Evolutionary conservation across 1,140 invertebrate genomes (phyloP), one percentile per base, ranked within the genome.

Genomic region (Heterodera schachtii): DNA sequence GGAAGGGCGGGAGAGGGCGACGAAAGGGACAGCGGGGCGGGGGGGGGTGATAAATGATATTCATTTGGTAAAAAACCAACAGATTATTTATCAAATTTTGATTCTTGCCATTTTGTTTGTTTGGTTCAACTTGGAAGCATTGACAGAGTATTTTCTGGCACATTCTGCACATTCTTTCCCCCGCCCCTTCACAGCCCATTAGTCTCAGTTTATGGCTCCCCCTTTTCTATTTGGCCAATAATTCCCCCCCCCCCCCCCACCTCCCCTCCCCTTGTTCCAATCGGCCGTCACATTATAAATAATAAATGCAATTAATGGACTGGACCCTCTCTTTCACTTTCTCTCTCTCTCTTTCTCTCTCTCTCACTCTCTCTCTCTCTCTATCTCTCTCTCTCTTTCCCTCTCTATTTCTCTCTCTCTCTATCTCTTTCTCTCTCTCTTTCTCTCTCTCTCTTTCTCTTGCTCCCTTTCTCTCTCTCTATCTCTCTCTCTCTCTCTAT

Each of bases 231-330:
- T 11, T 16, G 69, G 21, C 21, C 44, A 11, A n/a, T 5, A 7
- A 41, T 71, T 41, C 19, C 21, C 3, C 44, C 44, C 31, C 69
- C 21, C 21, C 11, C 21, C 1, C 7, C 31, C n/a, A n/a, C n/a
- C 31, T 9, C 69, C 21, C 9, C 69, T 43, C 41, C n/a, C 67
- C 21, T 31, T 16, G 13, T 71, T 31, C 44, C 16, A 41, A 71
- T 11, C 21, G 31, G 21, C 31, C 69, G 69, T 41, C 69, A 46
- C 69, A 46, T 71, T 71, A 71, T 71, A 71, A 71, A 71, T 71
- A 76, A 66, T 66, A 78, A 78, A 78, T 78, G 49, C 70, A 78
- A 69, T 78, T 78, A 69, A 67, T 78, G 64, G 8, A 67, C 31
- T 64, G 4, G 19, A 7, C 7, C 21, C n/a, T 21, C 8, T 21